These are phyloP conservation scores for Squalus acanthias DNA, from an alignment of 2,797 vertebrate species.

Conservation along the genomic window DNA sequence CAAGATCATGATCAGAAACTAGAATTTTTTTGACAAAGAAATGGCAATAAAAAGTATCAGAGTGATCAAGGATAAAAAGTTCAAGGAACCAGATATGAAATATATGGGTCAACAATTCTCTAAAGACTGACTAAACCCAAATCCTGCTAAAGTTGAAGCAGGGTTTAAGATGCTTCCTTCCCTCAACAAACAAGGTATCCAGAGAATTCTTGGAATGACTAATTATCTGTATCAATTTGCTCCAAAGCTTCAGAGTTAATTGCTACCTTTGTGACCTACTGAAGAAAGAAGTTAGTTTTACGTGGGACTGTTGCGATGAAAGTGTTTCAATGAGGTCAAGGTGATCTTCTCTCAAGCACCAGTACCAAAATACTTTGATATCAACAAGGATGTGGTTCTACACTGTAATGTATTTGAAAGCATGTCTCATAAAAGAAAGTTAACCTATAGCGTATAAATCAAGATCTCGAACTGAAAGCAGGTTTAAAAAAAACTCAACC, in stretches of 20 bases:
- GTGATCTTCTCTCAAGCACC: not conserved
- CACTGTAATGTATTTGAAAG: not conserved
- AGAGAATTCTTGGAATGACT: not conserved
- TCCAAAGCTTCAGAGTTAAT: not conserved
- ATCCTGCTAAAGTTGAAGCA: not conserved
- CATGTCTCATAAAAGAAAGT: not conserved
- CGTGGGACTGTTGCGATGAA: not conserved
- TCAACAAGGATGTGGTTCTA: not conserved
- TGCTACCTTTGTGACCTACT: not conserved
- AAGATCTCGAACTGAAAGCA: not conserved
- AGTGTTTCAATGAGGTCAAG: conserved; percentile 14
- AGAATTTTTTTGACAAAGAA: not conserved
- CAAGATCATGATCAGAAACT: not conserved
- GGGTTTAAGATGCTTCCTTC: not conserved
- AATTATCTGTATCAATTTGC: not conserved
- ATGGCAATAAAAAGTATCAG: not conserved
- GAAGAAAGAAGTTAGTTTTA: not conserved
- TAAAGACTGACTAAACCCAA: not conserved
- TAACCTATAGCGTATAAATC: not conserved
- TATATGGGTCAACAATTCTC: not conserved
- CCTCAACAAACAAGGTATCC: not conserved
- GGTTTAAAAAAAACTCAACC: not conserved
- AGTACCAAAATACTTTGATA: not conserved
- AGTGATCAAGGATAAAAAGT: not conserved
- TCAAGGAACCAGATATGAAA: not conserved